These are phyloP conservation scores for Rhegmatorhina hoffmannsi DNA, from an alignment of 2,113 vertebrate species.

Conservation along the genomic window DNA sequence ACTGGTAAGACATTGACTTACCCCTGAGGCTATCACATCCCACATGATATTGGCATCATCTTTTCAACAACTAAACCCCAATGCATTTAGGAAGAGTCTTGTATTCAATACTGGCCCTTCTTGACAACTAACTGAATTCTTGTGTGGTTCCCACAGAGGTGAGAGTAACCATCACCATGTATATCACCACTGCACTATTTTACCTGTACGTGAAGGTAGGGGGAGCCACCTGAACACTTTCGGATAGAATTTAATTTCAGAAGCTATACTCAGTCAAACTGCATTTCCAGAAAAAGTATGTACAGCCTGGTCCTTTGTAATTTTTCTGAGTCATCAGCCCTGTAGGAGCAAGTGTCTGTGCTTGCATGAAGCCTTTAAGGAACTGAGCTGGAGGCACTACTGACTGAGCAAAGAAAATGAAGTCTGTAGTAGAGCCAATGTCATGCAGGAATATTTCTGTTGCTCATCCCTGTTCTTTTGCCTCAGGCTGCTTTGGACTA, in stretches of 20 bases:
- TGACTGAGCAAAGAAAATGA: background rate
- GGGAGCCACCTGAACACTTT: background rate
- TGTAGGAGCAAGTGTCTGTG: background rate
- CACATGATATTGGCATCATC: background rate
- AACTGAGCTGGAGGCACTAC: background rate
- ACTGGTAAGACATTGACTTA: background rate
- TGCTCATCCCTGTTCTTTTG: background rate
- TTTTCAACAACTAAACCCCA: background rate
- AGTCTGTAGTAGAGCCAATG: background rate
- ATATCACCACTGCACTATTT: background rate
- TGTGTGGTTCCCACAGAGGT: background rate
- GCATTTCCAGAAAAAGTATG: background rate
- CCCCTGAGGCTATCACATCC: background rate
- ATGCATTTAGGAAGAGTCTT: background rate
- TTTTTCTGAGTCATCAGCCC: conserved; percentile 27
- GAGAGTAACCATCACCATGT: background rate
- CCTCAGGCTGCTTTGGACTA: conserved; percentile 18
- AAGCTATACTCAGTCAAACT: background rate
- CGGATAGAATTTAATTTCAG: background rate
- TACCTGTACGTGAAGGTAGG: background rate
- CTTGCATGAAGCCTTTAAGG: conserved; percentile 4
- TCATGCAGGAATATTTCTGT: background rate
- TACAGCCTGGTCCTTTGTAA: background rate
- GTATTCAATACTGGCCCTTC: background rate
- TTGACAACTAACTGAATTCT: background rate